These are phyloP conservation scores for Mola mola DNA, from an alignment of 2,113 vertebrate genomes.

Conservation along the genomic window DNA sequence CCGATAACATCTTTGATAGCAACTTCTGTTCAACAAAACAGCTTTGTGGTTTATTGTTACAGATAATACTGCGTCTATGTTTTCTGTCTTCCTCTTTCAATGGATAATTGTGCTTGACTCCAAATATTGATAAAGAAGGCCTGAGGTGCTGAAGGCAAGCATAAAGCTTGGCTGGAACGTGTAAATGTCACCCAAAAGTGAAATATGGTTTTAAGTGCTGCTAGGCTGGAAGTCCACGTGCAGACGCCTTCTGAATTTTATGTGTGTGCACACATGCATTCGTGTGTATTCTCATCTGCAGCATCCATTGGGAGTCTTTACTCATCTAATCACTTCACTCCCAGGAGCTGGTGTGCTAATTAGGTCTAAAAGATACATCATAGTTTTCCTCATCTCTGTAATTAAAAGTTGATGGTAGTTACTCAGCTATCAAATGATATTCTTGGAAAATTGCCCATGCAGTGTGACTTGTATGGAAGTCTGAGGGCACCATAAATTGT, in stretches of 20 bases:
- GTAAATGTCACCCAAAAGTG: slow-evolving; percentile 44
- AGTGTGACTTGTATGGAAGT: slow-evolving; percentile 15
- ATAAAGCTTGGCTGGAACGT: slow-evolving; percentile 27
- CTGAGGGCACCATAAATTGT: slow-evolving; percentile 20
- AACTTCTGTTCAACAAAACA: not conserved
- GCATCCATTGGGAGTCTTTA: slow-evolving; percentile 67
- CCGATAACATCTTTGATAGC: slow-evolving; percentile 3
- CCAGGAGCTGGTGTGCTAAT: slow-evolving; percentile 64
- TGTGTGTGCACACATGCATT: slow-evolving; percentile 1
- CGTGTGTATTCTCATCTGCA: slow-evolving; percentile 34
- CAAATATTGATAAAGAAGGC: slow-evolving; percentile 12
- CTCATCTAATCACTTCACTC: slow-evolving; percentile 70
- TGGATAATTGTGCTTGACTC: slow-evolving; percentile 22
- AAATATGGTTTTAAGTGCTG: slow-evolving; percentile 31
- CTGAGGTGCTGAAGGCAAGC: slow-evolving; percentile 6
- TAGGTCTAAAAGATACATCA: slow-evolving; percentile 76
- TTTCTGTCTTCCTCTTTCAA: slow-evolving; percentile 7
- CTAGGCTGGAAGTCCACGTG: slow-evolving; percentile 4
- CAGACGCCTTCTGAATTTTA: slow-evolving; percentile 16
- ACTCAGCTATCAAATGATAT: slow-evolving; percentile 50
- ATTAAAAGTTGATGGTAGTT: slow-evolving; percentile 71
- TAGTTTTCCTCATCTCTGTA: slow-evolving; percentile 58
- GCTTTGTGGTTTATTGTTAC: not conserved
- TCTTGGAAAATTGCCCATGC: slow-evolving; percentile 30
- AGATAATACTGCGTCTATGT: not conserved